phyloP scores from a whole-genome alignment of 2,888 invertebrate species.

The Diadegma fenestrale region DNA sequence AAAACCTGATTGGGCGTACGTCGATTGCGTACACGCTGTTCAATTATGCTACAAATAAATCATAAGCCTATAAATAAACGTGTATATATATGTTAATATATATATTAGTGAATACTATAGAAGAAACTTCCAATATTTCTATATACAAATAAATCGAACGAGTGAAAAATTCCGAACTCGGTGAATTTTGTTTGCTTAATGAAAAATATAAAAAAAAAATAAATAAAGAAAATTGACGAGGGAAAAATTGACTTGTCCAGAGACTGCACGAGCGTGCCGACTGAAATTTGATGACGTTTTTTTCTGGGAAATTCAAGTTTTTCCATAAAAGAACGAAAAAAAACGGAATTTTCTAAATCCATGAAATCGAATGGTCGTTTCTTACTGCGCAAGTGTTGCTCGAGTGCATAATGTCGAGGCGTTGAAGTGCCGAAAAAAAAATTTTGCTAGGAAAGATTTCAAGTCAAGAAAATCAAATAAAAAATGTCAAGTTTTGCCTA shows the following conservation, averaged over 20 bases:
- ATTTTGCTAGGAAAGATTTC: neutral
- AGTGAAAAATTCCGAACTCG: slow-evolving; percentile 27
- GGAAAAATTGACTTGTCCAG: neutral
- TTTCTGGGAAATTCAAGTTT: neutral
- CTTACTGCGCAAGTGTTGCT: neutral
- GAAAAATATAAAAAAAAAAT: neutral
- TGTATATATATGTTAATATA: slow-evolving; percentile 15
- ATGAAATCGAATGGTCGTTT: neutral
- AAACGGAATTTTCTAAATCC: neutral
- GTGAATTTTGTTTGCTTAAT: neutral
- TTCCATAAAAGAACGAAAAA: neutral
- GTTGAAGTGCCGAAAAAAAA: neutral
- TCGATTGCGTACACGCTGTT: slow-evolving; percentile 39
- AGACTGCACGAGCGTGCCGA: neutral
- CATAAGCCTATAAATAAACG: slow-evolving; percentile 33
- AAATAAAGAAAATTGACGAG: neutral
- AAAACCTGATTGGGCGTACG: slow-evolving; percentile 49
- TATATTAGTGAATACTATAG: slow-evolving; percentile 59
- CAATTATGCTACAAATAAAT: slow-evolving; percentile 44
- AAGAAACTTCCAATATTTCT: slow-evolving; percentile 51
- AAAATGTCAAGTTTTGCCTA: neutral
- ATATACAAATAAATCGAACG: slow-evolving; percentile 60
- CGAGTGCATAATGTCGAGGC: slow-evolving; percentile 3
- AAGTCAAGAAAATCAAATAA: neutral
- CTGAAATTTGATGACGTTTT: neutral